phyloP scores from a whole-genome alignment of 2,113 vertebrate species.

The Cynopterus brachyotis region DNA sequence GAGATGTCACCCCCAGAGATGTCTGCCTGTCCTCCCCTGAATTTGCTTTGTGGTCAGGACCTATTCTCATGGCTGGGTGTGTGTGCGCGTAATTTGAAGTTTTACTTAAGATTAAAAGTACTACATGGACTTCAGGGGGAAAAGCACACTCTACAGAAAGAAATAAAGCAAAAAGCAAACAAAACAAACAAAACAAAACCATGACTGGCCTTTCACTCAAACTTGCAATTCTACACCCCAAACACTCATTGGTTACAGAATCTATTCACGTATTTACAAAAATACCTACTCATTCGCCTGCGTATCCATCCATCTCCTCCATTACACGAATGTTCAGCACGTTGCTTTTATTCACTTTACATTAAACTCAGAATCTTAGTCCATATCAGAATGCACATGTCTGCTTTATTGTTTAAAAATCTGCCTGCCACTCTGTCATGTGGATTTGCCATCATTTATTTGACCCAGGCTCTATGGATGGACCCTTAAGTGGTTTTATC shows the following conservation, averaged over 20 bases:
- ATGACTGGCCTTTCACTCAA: background rate
- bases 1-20: background rate
- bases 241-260: background rate
- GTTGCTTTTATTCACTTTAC: background rate
- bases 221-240: background rate
- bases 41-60: background rate
- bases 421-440: no score
- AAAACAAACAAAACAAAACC: background rate
- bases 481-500: background rate
- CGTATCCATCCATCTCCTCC: background rate
- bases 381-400: fast-evolving
- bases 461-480: fast-evolving
- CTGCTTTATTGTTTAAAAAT: background rate
- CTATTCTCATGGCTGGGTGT: background rate
- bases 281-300: background rate
- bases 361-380: no score
- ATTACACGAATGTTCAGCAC: background rate
- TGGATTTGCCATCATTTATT: no score
- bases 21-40: background rate
- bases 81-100: background rate
- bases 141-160: background rate
- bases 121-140: background rate
- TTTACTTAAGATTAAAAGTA: background rate
- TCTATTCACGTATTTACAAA: background rate
- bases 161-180: background rate